A percentile compares a stretch with the other conserved stretches of the same genome.
Conservation (phyloP, 2,797 vertebrate genomes). For the Gymnocypris eckloni region DNA sequence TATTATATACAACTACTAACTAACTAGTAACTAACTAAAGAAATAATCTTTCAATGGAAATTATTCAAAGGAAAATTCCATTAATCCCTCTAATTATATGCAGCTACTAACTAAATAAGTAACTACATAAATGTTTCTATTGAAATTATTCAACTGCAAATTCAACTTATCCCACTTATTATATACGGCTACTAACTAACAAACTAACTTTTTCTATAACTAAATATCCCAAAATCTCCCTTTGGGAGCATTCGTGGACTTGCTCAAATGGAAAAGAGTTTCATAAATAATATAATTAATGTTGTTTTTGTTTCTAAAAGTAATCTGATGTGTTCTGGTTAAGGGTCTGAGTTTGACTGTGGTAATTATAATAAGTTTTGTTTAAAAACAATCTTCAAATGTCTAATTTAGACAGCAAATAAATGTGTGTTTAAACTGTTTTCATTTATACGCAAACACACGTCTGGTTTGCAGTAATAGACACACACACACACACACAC, state of each 20-base stretch:
- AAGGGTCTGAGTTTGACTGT: not conserved
- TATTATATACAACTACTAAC: too few relatives aligned
- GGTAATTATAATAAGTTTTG: not conserved
- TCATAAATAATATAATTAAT: not conserved
- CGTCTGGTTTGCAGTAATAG: constrained; percentile 76
- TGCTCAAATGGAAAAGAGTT: not conserved
- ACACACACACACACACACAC: not conserved
- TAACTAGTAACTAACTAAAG: too few relatives aligned
- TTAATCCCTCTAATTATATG: too few relatives aligned
- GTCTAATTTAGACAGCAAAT: not conserved
- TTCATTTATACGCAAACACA: constrained; percentile 56
- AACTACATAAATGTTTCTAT: not conserved
- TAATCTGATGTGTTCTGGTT: not conserved
- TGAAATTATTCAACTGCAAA: too few relatives aligned
- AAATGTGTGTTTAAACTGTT: not conserved
- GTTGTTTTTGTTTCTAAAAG: not conserved
- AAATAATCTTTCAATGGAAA: too few relatives aligned
- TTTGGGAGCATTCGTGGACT: not conserved
- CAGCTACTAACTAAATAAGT: too few relatives aligned
- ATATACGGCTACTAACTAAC: too few relatives aligned
- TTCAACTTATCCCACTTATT: too few relatives aligned
- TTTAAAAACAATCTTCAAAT: not conserved
- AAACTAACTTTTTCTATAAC: not conserved
- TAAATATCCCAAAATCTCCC: not conserved
- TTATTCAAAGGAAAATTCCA: too few relatives aligned